phyloP scores from a whole-genome alignment of 2,888 invertebrate genomes.

The Rotaria magnacalcarata region DNA sequence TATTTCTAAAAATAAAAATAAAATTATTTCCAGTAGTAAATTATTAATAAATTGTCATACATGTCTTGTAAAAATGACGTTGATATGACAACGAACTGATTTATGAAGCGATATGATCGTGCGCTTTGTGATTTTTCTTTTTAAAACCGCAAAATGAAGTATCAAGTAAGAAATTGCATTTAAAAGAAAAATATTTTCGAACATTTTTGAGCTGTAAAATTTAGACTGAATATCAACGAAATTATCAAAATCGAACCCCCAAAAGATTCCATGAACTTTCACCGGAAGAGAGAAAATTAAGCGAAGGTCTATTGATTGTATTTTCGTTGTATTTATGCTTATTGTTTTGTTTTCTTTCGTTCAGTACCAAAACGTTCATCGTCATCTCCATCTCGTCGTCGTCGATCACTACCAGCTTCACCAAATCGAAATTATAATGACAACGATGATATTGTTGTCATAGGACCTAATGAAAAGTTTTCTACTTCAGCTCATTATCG shows the following conservation, averaged over 20 bases:
- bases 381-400: neutral
- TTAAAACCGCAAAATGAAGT: neutral
- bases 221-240: constrained; percentile 30
- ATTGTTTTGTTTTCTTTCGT: neutral
- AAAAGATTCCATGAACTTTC: neutral
- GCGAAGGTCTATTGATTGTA: neutral
- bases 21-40: neutral
- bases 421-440: neutral
- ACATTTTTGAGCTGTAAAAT: neutral
- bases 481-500: neutral
- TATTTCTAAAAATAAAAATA: no score
- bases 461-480: constrained; percentile 20
- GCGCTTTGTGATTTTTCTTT: neutral
- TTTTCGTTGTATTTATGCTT: neutral
- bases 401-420: no score
- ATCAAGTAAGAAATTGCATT: neutral
- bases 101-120: neutral
- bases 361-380: neutral
- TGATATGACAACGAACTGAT: neutral
- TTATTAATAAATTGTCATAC: neutral
- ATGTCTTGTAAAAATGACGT: neutral
- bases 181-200: neutral
- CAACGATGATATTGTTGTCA: neutral
- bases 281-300: neutral
- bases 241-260: constrained; percentile 32